These are phyloP conservation scores for Danio albolineatus DNA, from an alignment of 2,797 vertebrate genomes.

Conservation along the genomic window DNA sequence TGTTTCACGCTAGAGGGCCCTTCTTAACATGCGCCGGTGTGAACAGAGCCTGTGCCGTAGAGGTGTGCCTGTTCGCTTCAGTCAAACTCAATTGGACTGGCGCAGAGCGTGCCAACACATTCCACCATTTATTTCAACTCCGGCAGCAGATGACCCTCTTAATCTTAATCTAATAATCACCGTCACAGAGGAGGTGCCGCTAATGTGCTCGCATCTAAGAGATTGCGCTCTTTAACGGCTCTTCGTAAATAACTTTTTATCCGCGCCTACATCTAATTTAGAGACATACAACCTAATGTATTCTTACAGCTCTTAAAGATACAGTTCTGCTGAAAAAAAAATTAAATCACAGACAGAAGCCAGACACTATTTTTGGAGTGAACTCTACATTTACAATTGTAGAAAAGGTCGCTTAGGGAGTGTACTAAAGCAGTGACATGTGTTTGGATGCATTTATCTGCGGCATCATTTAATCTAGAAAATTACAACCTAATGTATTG, in stretches of 20 bases:
- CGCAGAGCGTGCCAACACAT: conserved; percentile 70
- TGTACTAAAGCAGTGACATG: background rate
- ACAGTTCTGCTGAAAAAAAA: background rate
- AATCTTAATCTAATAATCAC: conserved; percentile 73
- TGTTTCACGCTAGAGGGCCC: conserved; percentile 21
- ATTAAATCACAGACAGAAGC: too few relatives aligned
- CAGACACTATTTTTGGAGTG: background rate
- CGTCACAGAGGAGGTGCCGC: conserved; percentile 66
- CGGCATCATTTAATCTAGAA: too few relatives aligned
- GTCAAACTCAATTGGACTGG: conserved; percentile 67
- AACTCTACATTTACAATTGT: background rate
- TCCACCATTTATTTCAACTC: conserved; percentile 69
- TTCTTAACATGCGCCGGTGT: conserved; percentile 36
- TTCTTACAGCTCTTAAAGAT: background rate
- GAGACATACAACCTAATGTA: conserved; percentile 7
- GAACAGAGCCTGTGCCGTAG: conserved; percentile 7
- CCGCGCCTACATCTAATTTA: conserved; percentile 8
- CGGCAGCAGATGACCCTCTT: conserved; percentile 63
- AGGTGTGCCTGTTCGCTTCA: conserved; percentile 48
- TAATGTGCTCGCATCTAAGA: conserved; percentile 80
- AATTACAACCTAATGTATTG: too few relatives aligned
- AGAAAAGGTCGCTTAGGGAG: background rate
- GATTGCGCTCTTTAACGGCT: conserved; percentile 58
- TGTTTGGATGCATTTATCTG: conserved; percentile 6
- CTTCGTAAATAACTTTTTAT: conserved; percentile 40